A percentile compares a stretch with the other conserved stretches of the same genome.
Evolutionary conservation across 2,797 vertebrate genomes (phyloP).

Genomic region (Fratercula arctica): DNA sequence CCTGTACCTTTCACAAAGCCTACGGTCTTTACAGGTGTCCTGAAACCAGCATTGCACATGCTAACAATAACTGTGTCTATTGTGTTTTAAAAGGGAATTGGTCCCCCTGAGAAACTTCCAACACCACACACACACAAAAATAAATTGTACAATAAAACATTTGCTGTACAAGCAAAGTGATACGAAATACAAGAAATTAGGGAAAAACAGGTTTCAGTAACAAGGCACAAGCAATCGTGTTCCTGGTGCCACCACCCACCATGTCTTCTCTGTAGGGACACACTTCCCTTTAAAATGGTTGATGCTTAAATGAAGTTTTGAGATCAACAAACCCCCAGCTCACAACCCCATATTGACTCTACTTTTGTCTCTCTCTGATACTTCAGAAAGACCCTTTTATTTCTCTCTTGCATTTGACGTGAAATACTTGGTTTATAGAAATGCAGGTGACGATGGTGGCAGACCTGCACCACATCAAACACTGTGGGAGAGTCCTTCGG

Average conservation of each 20-base stretch:
- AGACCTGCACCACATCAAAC: neutral
- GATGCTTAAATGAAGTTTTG: neutral
- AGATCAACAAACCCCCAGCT: neutral
- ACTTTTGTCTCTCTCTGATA: neutral
- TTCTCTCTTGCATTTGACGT: neutral
- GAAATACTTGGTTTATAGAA: neutral
- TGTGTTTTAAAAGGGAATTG: neutral
- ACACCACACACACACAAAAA: neutral
- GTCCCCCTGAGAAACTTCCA: neutral
- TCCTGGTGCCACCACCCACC: neutral
- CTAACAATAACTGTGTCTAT: neutral
- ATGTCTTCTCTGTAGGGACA: neutral
- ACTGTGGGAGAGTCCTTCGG: neutral
- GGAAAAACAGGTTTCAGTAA: neutral
- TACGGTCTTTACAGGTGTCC: neutral
- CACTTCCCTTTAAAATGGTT: neutral
- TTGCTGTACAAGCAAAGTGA: neutral
- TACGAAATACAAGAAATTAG: neutral
- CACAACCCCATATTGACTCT: neutral
- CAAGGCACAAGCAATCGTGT: neutral
- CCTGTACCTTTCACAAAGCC: neutral
- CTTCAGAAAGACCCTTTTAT: neutral
- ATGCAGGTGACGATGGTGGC: neutral
- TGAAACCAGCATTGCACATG: neutral
- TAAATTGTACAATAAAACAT: neutral